phyloP scores from a whole-genome alignment of 1,140 invertebrate species.

The Drosophila mauritiana region DNA sequence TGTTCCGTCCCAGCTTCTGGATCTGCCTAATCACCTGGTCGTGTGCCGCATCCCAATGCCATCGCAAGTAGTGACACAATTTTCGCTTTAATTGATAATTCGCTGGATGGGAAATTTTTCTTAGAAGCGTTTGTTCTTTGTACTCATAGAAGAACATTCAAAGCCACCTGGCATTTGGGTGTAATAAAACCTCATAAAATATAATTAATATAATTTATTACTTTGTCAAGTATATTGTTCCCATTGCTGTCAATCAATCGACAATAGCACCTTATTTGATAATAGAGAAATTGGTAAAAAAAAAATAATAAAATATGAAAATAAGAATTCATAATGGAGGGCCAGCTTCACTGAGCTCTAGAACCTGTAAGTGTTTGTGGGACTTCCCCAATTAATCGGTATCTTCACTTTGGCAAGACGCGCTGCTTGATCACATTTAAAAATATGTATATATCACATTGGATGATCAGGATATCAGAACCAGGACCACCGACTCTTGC shows the following conservation, averaged over 20 bases:
- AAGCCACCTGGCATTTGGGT: not conserved
- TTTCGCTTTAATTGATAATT: not conserved
- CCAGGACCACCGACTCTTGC: conserved; percentile 71
- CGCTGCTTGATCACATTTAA: conserved; percentile 25
- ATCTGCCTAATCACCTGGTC: conserved; percentile 58
- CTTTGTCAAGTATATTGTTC: not conserved
- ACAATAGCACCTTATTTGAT: not conserved
- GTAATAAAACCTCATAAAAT: conserved; percentile 8
- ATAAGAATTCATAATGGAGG: not conserved
- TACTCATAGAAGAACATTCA: too few relatives aligned
- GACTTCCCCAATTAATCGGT: conserved; percentile 7
- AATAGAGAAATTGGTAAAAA: conserved; percentile 3
- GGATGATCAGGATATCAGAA: conserved; percentile 32
- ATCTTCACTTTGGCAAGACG: conserved; percentile 8
- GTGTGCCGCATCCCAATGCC: conserved; percentile 47
- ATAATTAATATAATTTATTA: conserved; percentile 10
- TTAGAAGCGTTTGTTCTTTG: not conserved
- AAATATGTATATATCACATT: conserved; percentile 9
- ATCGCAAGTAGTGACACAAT: not conserved
- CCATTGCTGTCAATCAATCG: not conserved
- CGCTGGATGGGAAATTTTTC: not conserved
- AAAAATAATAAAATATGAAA: not conserved
- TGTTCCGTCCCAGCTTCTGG: conserved; percentile 53
- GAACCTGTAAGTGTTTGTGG: not conserved
- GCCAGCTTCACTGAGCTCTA: not conserved